Conservation (phyloP, 2,797 vertebrate genomes). For the Pangasius macronema region DNA sequence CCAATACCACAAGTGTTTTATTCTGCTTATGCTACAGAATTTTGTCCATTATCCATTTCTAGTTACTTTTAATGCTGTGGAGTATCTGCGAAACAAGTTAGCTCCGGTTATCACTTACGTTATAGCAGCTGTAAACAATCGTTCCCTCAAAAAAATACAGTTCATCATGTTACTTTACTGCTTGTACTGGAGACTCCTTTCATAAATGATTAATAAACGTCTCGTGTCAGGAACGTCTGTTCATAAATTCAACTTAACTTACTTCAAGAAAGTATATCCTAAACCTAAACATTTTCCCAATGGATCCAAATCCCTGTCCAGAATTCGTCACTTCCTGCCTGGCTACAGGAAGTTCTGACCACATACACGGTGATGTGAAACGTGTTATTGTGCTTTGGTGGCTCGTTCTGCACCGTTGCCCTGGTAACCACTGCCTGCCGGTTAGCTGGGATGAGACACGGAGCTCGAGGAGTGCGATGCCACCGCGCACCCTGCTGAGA, state of each 20-base stretch:
- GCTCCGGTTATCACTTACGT: not conserved
- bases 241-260: too few relatives aligned
- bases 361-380: too few relatives aligned
- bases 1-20: too few relatives aligned
- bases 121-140: not conserved
- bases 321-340: too few relatives aligned
- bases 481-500: not conserved
- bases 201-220: not conserved
- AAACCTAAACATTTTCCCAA: not conserved
- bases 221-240: too few relatives aligned
- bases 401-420: not conserved
- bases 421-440: not conserved
- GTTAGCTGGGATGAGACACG: not conserved
- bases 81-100: not conserved
- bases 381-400: not conserved
- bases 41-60: not conserved
- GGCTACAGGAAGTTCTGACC: too few relatives aligned
- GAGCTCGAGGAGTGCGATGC: not conserved
- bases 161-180: not conserved
- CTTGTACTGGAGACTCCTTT: not conserved
- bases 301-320: not conserved
- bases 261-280: too few relatives aligned
- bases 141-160: too few relatives aligned
- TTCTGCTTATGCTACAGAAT: too few relatives aligned
- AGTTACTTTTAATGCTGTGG: not conserved